A percentile compares a stretch with the other conserved stretches of the same genome.
Conservation (phyloP, 2,797 vertebrate genomes). For the Bryconaethiops microstoma region DNA sequence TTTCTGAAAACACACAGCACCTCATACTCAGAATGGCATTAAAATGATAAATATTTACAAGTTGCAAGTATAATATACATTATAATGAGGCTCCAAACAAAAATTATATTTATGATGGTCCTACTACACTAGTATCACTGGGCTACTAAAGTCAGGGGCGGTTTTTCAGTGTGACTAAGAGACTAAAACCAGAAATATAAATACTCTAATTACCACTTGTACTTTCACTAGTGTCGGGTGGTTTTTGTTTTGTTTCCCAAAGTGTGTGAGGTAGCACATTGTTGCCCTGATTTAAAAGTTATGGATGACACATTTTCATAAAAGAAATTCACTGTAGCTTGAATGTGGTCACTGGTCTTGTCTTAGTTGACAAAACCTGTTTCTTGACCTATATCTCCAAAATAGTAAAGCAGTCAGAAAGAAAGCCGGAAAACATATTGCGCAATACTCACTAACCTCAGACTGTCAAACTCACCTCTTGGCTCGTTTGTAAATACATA, state of each 20-base stretch:
- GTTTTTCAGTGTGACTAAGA: not conserved
- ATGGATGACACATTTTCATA: slow-evolving; percentile 3
- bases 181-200: not conserved
- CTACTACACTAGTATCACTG: not conserved
- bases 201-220: not conserved
- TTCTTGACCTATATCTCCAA: not conserved
- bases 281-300: slow-evolving; percentile 27
- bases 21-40: not conserved
- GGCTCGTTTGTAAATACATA: not conserved
- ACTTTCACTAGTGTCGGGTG: not conserved
- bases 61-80: not conserved
- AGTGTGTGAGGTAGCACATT: slow-evolving; percentile 34
- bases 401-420: not conserved
- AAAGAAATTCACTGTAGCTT: not conserved
- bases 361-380: not conserved
- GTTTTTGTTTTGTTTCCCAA: slow-evolving; percentile 1
- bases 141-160: not conserved
- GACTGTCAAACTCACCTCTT: not conserved
- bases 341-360: not conserved
- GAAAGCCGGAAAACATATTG: not conserved
- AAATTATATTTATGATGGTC: not conserved
- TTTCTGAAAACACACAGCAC: slow-evolving; percentile 13
- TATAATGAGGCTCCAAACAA: not conserved
- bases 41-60: not conserved
- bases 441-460: not conserved